phyloP scores from a whole-genome alignment of 2,113 vertebrate species.

The Piprites chloris region DNA sequence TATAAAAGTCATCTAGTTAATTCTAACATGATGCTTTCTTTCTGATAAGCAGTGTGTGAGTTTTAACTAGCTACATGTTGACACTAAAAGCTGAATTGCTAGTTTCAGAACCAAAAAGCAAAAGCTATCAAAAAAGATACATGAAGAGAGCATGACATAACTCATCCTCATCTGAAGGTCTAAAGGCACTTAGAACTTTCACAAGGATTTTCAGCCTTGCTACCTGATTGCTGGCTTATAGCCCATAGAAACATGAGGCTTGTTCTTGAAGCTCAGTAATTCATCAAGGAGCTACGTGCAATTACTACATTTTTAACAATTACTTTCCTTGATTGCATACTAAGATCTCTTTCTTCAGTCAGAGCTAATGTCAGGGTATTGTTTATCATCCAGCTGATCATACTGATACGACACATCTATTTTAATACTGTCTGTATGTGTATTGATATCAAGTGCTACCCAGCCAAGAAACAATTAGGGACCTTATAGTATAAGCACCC shows the following conservation, averaged over 20 bases:
- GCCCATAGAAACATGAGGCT: neutral
- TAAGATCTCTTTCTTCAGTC: neutral
- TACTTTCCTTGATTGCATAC: neutral
- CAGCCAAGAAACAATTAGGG: slow-evolving; percentile 30
- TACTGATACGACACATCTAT: slow-evolving; percentile 26
- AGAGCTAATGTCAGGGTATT: neutral
- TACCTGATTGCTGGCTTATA: neutral
- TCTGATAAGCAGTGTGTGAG: neutral
- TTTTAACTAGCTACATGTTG: neutral
- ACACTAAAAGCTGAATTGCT: neutral
- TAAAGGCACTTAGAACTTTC: neutral
- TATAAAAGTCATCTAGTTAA: neutral
- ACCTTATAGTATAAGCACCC: neutral
- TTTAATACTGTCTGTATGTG: neutral
- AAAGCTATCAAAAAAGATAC: neutral
- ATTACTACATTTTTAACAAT: neutral
- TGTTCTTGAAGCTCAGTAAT: neutral
- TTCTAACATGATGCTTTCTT: neutral
- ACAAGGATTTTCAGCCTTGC: neutral
- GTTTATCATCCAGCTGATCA: slow-evolving; percentile 25
- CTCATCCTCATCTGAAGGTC: neutral
- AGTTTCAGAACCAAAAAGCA: neutral
- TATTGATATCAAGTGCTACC: neutral
- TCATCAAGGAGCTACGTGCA: neutral
- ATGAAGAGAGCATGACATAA: neutral